Evolutionary conservation across 2,797 vertebrate species (phyloP).

Genomic region (Micropoecilia bifurca): DNA sequence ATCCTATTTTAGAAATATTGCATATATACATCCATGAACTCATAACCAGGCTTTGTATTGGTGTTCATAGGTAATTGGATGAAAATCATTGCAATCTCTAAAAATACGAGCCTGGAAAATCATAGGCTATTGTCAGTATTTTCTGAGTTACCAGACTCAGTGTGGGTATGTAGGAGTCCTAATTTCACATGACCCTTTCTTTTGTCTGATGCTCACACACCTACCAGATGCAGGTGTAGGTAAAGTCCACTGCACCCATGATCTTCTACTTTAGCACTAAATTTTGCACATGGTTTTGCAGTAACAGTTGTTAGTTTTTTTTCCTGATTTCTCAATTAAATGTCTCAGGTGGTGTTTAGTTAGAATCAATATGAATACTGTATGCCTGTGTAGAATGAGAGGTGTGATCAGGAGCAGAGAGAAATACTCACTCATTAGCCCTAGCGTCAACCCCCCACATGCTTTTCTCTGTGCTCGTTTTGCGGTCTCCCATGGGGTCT

Average conservation of each 20-base stretch:
- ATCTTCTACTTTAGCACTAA: neutral
- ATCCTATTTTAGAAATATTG: neutral
- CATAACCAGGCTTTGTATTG: neutral
- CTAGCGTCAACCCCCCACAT: slow-evolving; percentile 4
- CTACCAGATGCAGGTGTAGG: neutral
- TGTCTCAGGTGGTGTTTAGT: neutral
- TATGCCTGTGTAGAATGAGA: slow-evolving; percentile 4
- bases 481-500: slow-evolving; percentile 41
- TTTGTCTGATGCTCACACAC: neutral
- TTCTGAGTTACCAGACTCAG: too few relatives aligned
- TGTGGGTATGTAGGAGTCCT: neutral
- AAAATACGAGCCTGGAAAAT: neutral
- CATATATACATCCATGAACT: neutral
- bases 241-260: neutral
- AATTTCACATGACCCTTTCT: slow-evolving; percentile 2
- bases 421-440: neutral
- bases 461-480: slow-evolving; percentile 35
- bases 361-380: neutral
- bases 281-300: neutral
- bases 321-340: neutral
- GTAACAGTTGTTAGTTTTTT: neutral
- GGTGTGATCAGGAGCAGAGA: slow-evolving; percentile 10
- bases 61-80: neutral
- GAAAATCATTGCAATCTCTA: neutral
- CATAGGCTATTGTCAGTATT: neutral